These are phyloP conservation scores for Microctenopoma lineatum DNA, from an alignment of 2,797 vertebrate genomes.

Conservation along the genomic window DNA sequence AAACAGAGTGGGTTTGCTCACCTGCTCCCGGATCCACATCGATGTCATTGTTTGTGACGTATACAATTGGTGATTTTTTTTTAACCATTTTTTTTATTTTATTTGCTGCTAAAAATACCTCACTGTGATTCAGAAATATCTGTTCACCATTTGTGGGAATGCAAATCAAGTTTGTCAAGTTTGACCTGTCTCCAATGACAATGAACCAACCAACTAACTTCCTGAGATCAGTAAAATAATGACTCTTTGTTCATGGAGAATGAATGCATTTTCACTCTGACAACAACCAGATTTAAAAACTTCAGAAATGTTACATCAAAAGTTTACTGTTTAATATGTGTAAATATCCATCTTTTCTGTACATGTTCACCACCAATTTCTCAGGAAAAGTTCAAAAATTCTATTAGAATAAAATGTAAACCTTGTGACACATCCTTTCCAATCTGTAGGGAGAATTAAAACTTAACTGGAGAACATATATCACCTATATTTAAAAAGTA, in stretches of 20 bases:
- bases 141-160: neutral
- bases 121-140: neutral
- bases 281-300: neutral
- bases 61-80: no score
- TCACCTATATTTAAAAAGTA: no score
- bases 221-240: conserved; percentile 33
- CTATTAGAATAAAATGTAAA: neutral
- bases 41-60: neutral
- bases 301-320: neutral
- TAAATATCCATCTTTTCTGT: neutral
- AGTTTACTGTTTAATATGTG: neutral
- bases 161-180: conserved; percentile 56
- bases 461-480: no score
- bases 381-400: neutral
- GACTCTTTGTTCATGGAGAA: conserved; percentile 40
- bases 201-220: conserved; percentile 21
- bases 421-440: neutral
- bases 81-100: no score
- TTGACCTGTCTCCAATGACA: conserved; percentile 35
- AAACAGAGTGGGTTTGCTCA: conserved; percentile 1
- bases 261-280: conserved; percentile 25
- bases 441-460: neutral
- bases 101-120: conserved; percentile 2
- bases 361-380: neutral
- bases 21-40: neutral